phyloP scores from a whole-genome alignment of 2,797 vertebrate species.

The Pyrocephalus nanus region DNA sequence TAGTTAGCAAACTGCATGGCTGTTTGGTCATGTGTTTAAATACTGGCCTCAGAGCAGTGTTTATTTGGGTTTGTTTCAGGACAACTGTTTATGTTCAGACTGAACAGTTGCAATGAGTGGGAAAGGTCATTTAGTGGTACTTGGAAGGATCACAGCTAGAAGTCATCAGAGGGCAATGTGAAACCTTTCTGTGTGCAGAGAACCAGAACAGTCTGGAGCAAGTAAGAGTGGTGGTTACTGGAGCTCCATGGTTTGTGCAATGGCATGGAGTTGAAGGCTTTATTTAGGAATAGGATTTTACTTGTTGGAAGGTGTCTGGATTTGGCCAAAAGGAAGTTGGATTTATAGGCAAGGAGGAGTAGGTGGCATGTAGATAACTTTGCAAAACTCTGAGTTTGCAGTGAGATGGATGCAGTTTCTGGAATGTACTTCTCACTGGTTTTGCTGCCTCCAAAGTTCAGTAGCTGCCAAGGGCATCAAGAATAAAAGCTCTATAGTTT shows the following conservation, averaged over 20 bases:
- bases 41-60: background rate
- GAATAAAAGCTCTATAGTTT: background rate
- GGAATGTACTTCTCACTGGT: background rate
- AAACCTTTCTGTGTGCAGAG: background rate
- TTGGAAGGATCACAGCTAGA: background rate
- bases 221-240: background rate
- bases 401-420: background rate
- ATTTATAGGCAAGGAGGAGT: background rate
- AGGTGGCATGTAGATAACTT: background rate
- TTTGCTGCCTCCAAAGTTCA: background rate
- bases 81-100: background rate
- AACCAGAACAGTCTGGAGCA: background rate
- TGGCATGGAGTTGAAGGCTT: background rate
- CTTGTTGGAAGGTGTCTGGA: background rate
- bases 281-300: background rate
- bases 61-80: background rate
- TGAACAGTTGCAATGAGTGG: background rate
- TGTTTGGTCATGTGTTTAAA: background rate
- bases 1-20: background rate
- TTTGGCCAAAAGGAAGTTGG: background rate
- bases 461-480: background rate
- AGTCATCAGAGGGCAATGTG: background rate
- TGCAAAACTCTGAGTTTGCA: background rate
- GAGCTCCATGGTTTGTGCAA: background rate
- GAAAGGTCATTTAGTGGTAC: background rate